Percentiles rank a stretch among this genome's conserved stretches.
These are phyloP conservation scores for Uloborus diversus DNA, from an alignment of 1,140 invertebrate species.

Conservation along the genomic window DNA sequence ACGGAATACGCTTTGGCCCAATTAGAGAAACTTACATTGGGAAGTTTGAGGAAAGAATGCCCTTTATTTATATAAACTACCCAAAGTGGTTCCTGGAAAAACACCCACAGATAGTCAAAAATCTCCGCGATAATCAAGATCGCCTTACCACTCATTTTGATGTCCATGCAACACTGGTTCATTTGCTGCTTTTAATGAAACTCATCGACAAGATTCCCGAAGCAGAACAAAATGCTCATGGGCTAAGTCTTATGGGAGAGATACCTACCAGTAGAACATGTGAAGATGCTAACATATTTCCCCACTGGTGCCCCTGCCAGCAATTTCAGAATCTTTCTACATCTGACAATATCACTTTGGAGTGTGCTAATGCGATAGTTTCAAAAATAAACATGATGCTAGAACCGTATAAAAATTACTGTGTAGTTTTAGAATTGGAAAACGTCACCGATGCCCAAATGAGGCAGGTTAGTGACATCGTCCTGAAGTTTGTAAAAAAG, in stretches of 20 bases:
- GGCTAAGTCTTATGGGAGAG: conserved; percentile 79
- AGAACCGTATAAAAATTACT: conserved; percentile 64
- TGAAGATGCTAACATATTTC: conserved; percentile 62
- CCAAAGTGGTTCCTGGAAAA: conserved; percentile 77
- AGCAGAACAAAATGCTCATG: conserved; percentile 61
- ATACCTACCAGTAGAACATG: conserved; percentile 70
- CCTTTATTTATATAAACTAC: conserved; percentile 80
- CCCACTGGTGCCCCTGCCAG: conserved; percentile 67
- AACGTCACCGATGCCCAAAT: conserved; percentile 76
- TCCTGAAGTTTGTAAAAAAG: conserved; percentile 69
- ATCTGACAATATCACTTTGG: no score
- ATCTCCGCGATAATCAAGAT: conserved; percentile 74
- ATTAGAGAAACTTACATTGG: conserved; percentile 81
- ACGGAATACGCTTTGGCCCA: conserved; percentile 88
- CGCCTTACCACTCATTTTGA: conserved; percentile 68
- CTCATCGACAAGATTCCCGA: conserved; percentile 59
- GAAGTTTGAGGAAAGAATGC: conserved; percentile 72
- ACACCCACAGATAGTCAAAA: conserved; percentile 73
- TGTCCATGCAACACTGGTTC: conserved; percentile 65
- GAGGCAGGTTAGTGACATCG: conserved; percentile 70
- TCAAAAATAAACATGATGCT: conserved; percentile 7
- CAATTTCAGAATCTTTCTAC: neutral
- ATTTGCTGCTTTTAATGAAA: conserved; percentile 62
- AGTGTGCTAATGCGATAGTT: conserved; percentile 59
- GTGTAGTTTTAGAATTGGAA: conserved; percentile 71